phyloP scores from a whole-genome alignment of 2,888 invertebrate genomes.

The Watsonalla cultraria region DNA sequence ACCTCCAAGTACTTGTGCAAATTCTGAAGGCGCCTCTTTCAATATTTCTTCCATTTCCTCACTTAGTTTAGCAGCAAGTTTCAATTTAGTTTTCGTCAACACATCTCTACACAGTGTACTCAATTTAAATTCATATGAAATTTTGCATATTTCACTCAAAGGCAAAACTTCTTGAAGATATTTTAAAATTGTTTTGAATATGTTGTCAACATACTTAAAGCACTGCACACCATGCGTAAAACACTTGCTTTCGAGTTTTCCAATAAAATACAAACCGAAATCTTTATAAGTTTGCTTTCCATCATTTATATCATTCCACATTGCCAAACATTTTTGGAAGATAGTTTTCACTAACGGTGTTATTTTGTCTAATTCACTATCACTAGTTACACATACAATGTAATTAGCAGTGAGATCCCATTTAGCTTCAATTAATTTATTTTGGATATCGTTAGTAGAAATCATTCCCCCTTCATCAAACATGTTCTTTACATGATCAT shows the following conservation, averaged over 20 bases:
- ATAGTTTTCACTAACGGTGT: neutral
- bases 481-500: too few species aligned
- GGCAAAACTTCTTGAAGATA: neutral
- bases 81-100: neutral
- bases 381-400: neutral
- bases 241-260: neutral
- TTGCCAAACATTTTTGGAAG: neutral
- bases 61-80: neutral
- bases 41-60: neutral
- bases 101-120: neutral
- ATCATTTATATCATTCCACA: neutral
- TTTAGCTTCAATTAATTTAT: neutral
- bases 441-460: neutral
- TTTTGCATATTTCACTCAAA: neutral
- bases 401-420: neutral
- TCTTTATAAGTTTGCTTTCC: neutral
- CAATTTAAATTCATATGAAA: neutral
- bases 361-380: neutral
- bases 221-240: neutral
- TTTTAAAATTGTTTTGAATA: neutral
- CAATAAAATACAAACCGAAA: neutral
- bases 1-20: neutral
- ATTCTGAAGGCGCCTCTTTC: neutral
- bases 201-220: neutral
- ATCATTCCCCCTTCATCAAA: too few species aligned